These are phyloP conservation scores for Philaethria dido DNA, from an alignment of 2,888 invertebrate genomes.

Conservation along the genomic window DNA sequence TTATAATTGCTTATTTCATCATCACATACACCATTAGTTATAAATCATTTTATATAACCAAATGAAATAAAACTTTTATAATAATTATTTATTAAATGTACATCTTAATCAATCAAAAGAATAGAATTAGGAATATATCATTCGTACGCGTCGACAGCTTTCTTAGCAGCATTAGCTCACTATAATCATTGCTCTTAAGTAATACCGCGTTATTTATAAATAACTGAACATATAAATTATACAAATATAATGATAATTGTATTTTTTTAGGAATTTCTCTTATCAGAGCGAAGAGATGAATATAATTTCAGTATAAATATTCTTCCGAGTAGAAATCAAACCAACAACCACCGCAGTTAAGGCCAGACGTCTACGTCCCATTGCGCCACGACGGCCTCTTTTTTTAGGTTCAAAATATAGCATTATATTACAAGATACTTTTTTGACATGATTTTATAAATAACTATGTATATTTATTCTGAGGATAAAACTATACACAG, in stretches of 20 bases:
- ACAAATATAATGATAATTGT: background rate
- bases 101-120: constrained; percentile 16
- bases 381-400: no score
- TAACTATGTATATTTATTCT: no score
- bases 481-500: no score
- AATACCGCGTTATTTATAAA: constrained; percentile 19
- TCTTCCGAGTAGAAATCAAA: no score
- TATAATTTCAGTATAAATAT: no score
- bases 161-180: constrained; percentile 7
- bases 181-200: constrained; percentile 16
- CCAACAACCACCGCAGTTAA: no score
- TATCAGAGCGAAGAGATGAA: no score
- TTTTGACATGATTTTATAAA: no score
- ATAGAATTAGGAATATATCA: constrained; percentile 15
- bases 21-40: background rate
- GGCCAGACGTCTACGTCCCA: no score
- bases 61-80: background rate
- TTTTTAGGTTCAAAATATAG: no score
- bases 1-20: background rate
- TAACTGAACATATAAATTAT: constrained; percentile 15
- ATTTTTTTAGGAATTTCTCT: no score
- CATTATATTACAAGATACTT: no score
- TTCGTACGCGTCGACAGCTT: constrained; percentile 10
- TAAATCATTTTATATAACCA: background rate
- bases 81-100: background rate